Percentiles rank a stretch among this genome's conserved stretches.
phyloP scores from a whole-genome alignment of 37 sponge, comb jelly and placozoan genomes.

The Chondrosia reniformis region DNA sequence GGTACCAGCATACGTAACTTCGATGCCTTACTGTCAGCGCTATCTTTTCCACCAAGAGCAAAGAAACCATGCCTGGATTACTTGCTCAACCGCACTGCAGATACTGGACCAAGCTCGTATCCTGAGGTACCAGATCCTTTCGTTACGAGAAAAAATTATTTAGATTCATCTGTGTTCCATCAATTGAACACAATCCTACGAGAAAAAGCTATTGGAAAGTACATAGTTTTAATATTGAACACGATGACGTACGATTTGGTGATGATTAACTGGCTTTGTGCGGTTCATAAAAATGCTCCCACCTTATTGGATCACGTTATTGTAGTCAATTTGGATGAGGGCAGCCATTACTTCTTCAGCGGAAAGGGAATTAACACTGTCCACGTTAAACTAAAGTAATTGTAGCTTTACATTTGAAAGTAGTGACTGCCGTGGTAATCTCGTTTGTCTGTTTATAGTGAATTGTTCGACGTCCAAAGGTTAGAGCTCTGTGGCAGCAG shows the following conservation, averaged over 20 bases:
- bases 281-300: neutral
- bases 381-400: too few species aligned
- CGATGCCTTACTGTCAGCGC: too few species aligned
- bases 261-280: constrained; percentile 20
- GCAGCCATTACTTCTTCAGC: too few species aligned
- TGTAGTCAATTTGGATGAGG: constrained; percentile 7
- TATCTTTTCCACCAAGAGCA: too few species aligned
- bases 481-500: neutral
- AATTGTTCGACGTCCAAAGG: too few species aligned
- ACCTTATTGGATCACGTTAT: neutral
- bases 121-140: neutral
- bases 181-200: neutral
- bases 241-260: neutral
- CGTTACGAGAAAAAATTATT: neutral
- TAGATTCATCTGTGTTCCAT: neutral
- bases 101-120: too few species aligned
- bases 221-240: neutral
- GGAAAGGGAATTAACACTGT: too few species aligned
- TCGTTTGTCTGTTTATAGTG: too few species aligned
- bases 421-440: too few species aligned
- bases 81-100: neutral
- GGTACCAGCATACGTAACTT: too few species aligned
- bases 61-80: too few species aligned
- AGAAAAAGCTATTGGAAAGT: neutral
- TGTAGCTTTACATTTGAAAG: too few species aligned